Conservation (phyloP, 2,797 vertebrate species). For the Poecilia picta region DNA sequence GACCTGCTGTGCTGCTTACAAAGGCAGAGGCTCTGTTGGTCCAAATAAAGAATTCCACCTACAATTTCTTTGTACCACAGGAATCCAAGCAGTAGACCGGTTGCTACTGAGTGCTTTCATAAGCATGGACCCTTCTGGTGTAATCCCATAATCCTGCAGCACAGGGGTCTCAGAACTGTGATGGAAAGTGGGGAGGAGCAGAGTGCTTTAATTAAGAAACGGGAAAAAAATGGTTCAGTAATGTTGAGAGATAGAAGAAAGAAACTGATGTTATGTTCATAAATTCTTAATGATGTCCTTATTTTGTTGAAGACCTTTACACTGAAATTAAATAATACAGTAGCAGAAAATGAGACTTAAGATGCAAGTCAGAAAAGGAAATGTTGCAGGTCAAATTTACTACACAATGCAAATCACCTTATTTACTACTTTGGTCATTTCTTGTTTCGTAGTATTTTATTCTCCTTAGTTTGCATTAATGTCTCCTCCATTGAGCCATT, state of each 20-base stretch:
- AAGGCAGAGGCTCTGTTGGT: slow-evolving; percentile 88
- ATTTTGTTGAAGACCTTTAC: slow-evolving; percentile 30
- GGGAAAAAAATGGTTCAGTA: slow-evolving; percentile 64
- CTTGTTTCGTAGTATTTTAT: slow-evolving; percentile 91
- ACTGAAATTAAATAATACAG: slow-evolving; percentile 43
- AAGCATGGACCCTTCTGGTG: slow-evolving; percentile 90
- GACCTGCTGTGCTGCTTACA: slow-evolving; percentile 88
- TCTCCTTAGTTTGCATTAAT: slow-evolving; percentile 94
- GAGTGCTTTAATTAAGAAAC: slow-evolving; percentile 97
- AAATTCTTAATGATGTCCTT: slow-evolving; percentile 30
- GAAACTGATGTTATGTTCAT: slow-evolving; percentile 36
- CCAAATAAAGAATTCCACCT: slow-evolving; percentile 86
- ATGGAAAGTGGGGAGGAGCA: slow-evolving; percentile 89
- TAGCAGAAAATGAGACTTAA: slow-evolving; percentile 36
- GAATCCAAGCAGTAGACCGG: slow-evolving; percentile 85
- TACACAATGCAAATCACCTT: slow-evolving; percentile 93
- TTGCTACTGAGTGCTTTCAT: slow-evolving; percentile 92
- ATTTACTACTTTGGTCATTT: slow-evolving; percentile 80
- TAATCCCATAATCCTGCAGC: slow-evolving; percentile 99
- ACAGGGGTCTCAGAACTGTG: slow-evolving; percentile 89
- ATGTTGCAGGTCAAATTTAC: slow-evolving; percentile 85
- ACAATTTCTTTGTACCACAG: slow-evolving; percentile 89
- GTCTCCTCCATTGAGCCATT: slow-evolving; percentile 90
- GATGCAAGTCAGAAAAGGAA: slow-evolving; percentile 77
- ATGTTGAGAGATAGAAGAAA: slow-evolving; percentile 62